Evolutionary conservation across 2,888 invertebrate species (phyloP).

Genomic region (Alsophila aescularia): DNA sequence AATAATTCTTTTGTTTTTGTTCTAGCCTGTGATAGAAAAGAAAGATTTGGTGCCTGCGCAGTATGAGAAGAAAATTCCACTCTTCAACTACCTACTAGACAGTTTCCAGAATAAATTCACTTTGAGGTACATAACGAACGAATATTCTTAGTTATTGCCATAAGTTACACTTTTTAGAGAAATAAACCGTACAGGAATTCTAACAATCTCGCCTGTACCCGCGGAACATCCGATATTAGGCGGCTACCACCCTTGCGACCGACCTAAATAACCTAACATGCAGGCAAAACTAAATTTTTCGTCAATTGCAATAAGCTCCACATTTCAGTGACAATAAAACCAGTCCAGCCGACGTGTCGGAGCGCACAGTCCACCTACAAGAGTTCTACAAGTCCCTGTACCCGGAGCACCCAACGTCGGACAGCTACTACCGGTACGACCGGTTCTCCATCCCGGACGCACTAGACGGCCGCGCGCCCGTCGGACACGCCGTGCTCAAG

Average conservation of each 20-base stretch:
- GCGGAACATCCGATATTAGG: neutral
- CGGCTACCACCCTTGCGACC: neutral
- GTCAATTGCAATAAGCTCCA: neutral
- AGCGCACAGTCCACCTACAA: constrained; percentile 52
- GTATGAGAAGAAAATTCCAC: constrained; percentile 58
- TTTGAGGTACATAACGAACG: constrained; percentile 50
- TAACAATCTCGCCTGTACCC: no score
- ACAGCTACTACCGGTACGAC: constrained; percentile 51
- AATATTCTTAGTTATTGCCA: neutral
- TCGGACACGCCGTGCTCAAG: constrained; percentile 53
- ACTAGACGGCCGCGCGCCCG: constrained; percentile 42
- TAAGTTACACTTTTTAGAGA: constrained; percentile 34
- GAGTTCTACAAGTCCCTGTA: constrained; percentile 74
- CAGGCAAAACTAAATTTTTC: neutral
- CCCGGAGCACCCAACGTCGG: constrained; percentile 48
- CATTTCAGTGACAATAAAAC: constrained; percentile 43
- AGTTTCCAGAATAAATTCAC: constrained; percentile 66
- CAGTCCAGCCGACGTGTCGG: constrained; percentile 32
- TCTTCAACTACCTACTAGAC: constrained; percentile 67
- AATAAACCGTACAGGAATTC: no score
- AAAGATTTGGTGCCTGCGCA: constrained; percentile 70
- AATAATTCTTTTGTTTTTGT: constrained; percentile 31
- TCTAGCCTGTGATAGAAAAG: constrained; percentile 77
- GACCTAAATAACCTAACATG: neutral
- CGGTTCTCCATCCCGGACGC: constrained; percentile 58